Evolutionary conservation across 2,888 invertebrate species (phyloP).

Genomic region (Patella ulyssiponensis): DNA sequence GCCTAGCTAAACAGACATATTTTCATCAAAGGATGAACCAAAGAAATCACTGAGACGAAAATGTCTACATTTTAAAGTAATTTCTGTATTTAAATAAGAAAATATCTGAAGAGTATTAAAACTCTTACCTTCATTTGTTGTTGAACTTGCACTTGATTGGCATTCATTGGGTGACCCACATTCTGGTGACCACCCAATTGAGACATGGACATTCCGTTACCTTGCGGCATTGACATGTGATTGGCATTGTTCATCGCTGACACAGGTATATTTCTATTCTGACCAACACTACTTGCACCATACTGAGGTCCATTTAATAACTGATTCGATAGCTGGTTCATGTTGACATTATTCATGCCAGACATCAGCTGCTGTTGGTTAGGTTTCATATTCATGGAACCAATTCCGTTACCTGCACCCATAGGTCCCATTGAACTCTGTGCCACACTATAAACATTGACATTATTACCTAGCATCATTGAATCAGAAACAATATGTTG

Average conservation of each 20-base stretch:
- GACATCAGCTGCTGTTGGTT: conserved; percentile 44
- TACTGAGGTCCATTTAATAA: conserved; percentile 69
- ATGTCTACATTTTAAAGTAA: no score
- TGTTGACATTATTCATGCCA: conserved; percentile 39
- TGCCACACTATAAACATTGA: conserved; percentile 1
- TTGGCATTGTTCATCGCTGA: conserved; percentile 44
- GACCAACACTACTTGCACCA: conserved; percentile 51
- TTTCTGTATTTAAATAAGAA: no score
- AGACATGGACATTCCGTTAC: conserved; percentile 40
- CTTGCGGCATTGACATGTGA: conserved; percentile 46
- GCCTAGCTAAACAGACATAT: no score
- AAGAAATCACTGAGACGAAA: no score
- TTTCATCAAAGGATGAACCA: no score
- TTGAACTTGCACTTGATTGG: conserved; percentile 44
- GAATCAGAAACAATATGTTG: conserved; percentile 32
- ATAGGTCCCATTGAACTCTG: conserved; percentile 5
- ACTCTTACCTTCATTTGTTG: conserved; percentile 58
- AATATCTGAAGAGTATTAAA: background rate
- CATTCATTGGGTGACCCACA: conserved; percentile 52
- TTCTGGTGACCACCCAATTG: conserved; percentile 53
- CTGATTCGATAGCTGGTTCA: conserved; percentile 52
- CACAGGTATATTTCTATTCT: conserved; percentile 38
- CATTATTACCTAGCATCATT: background rate
- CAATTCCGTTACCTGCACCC: conserved; percentile 7
- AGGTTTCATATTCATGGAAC: conserved; percentile 24